Evolutionary conservation across 2,888 invertebrate species (phyloP).

Genomic region (Cataglyphis livida): DNA sequence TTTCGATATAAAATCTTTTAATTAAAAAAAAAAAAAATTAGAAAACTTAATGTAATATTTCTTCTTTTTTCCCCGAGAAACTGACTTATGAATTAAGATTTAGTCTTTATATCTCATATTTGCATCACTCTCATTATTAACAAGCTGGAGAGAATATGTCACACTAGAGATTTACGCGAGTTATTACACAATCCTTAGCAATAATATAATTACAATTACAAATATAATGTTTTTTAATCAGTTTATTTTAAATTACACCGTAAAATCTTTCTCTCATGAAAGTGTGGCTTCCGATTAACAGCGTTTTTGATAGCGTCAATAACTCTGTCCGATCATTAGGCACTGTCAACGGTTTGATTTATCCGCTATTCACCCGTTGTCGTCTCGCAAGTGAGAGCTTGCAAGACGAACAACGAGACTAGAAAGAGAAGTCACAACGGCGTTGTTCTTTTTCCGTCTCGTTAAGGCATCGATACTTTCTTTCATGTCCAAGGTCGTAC

Average conservation of each 20-base stretch:
- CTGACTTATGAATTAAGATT: neutral
- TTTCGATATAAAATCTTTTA: neutral
- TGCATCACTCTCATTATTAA: neutral
- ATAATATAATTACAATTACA: slow-evolving; percentile 14
- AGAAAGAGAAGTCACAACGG: slow-evolving; percentile 36
- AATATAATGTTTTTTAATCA: neutral
- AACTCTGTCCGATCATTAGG: slow-evolving; percentile 10
- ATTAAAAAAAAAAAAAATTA: neutral
- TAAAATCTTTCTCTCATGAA: neutral
- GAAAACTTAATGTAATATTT: neutral
- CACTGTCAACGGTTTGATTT: slow-evolving; percentile 35
- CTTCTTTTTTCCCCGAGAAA: neutral
- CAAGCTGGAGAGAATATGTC: neutral
- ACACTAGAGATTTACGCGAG: neutral
- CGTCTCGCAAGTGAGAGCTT: slow-evolving; percentile 2
- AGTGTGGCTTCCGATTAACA: neutral
- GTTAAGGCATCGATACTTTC: slow-evolving; percentile 58
- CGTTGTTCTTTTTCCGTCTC: slow-evolving; percentile 40
- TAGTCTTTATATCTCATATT: neutral
- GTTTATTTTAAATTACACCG: neutral
- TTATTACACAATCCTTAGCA: neutral
- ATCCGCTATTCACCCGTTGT: slow-evolving; percentile 13
- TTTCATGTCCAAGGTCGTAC: slow-evolving; percentile 63
- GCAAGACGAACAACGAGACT: slow-evolving; percentile 7
- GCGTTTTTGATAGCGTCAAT: slow-evolving; percentile 15